Evolutionary conservation across 2,888 invertebrate species (phyloP).

Genomic region (Gryllus longicercus): DNA sequence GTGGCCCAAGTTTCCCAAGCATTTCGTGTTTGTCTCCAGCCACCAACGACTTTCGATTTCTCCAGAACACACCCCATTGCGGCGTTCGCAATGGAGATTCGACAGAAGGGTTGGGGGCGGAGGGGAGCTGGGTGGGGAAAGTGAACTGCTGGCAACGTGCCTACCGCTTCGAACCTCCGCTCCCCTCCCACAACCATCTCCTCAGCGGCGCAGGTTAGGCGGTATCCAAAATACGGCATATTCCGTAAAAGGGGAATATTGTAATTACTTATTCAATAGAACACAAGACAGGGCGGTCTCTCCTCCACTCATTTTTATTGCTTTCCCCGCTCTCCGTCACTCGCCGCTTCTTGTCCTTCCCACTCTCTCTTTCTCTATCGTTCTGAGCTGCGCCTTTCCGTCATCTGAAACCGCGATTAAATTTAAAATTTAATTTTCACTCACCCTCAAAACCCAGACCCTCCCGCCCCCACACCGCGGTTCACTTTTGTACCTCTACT

Average conservation of each 20-base stretch:
- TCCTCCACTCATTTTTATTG: conserved; percentile 28
- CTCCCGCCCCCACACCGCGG: neutral
- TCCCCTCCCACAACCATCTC: conserved; percentile 19
- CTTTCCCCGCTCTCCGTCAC: conserved; percentile 1
- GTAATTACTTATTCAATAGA: conserved; percentile 17
- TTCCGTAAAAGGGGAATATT: conserved; percentile 2
- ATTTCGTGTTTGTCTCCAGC: too few species aligned
- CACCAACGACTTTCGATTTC: too few species aligned
- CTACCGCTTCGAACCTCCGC: neutral
- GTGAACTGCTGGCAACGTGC: too few species aligned
- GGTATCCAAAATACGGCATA: neutral
- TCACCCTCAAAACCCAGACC: conserved; percentile 21
- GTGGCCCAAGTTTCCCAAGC: too few species aligned
- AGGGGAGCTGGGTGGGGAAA: too few species aligned
- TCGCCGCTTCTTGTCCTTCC: conserved; percentile 24
- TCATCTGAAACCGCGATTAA: conserved; percentile 36
- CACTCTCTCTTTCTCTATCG: conserved; percentile 25
- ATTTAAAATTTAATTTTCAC: conserved; percentile 37
- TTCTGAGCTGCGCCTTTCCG: conserved; percentile 20
- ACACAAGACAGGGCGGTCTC: conserved; percentile 5
- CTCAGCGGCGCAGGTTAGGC: neutral
- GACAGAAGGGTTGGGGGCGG: too few species aligned
- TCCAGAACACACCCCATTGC: too few species aligned
- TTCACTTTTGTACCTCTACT: conserved; percentile 2
- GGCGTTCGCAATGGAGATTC: too few species aligned